These are phyloP conservation scores for Lasioglossum figueresi DNA, from an alignment of 2,888 invertebrate genomes.

Conservation along the genomic window DNA sequence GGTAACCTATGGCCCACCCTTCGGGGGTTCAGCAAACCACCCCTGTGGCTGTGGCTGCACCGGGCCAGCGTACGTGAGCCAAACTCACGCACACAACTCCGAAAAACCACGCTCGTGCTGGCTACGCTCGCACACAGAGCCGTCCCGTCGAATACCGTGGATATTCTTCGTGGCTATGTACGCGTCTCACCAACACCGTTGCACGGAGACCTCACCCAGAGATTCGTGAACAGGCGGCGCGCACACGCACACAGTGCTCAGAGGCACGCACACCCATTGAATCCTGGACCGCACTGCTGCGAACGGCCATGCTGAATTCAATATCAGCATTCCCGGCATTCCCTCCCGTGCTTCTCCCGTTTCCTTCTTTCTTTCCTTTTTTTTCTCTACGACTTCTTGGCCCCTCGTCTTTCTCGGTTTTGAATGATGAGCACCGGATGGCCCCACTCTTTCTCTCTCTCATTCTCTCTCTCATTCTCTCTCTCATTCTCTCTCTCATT, in stretches of 20 bases:
- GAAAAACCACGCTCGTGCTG: conserved; percentile 50
- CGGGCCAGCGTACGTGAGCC: conserved; percentile 56
- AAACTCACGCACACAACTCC: conserved; percentile 46
- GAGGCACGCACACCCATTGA: conserved; percentile 50
- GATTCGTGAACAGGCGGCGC: conserved; percentile 3
- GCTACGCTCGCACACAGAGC: conserved; percentile 28
- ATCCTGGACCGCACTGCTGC: conserved; percentile 69
- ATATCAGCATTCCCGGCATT: conserved; percentile 82
- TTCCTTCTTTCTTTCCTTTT: not conserved
- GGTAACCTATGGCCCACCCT: conserved; percentile 83
- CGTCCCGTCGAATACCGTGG: conserved; percentile 13
- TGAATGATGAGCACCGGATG: conserved; percentile 71
- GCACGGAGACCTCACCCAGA: not conserved
- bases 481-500: too few species aligned
- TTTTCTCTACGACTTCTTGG: not conserved
- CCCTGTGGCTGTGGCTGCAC: conserved; percentile 67
- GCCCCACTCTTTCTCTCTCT: conserved; percentile 34
- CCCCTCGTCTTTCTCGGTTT: conserved; percentile 66
- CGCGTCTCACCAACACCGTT: not conserved
- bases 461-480: not conserved
- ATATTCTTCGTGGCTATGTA: not conserved
- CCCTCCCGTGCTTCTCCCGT: conserved; percentile 65
- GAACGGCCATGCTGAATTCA: conserved; percentile 84
- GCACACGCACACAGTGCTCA: conserved; percentile 6
- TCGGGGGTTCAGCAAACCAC: conserved; percentile 71